Base-by-base conservation (phyloP, 2,113 vertebrate species). In the Arenaria interpres region DNA sequence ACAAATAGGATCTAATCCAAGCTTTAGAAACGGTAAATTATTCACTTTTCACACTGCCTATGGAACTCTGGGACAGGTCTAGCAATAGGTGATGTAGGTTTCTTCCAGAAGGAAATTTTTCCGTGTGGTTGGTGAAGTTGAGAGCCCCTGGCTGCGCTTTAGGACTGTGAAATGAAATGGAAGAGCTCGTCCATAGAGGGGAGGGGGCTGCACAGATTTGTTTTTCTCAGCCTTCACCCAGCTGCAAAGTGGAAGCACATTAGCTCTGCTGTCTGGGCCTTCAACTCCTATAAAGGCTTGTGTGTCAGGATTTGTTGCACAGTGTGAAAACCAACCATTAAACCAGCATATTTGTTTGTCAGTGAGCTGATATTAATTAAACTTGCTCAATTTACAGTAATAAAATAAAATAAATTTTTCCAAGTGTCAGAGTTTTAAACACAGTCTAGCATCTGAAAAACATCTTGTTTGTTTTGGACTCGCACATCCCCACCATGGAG, bases 351-450 rank as follows among this genome's bases (percentile, higher is more conserved):
- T 68, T 95, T 73, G 30, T 51, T 90, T 95, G 89, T 90, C 75
- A 96, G 94, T 67, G 66, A 95, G 56, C 80, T 94, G 96, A 84
- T 96, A 83, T 91, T 80, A 88, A 96, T 93, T 93, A 84, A 95
- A 82, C 56, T 92, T 64, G 27, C 88, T 95, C 83, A 93, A 88
- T 80, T 96, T 90, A 75, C 82, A 86, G 75, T 95, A 96, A 96
- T 86, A 89, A 96, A 95, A 76, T 59, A 60, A 96, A 93, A 94
- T 62, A 69, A 57, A 14, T 91, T 96, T 96, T 84, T 93, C 56
- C 56, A 81, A 96, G 56, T 78, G 83, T 43, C 85, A 91, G 84
- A 64, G 46, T 86, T 93, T 94, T 83, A 84, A 94, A 84, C 69
- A 37, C 59, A 90, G 83, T 32, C 76, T 92, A 83, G 79, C 85